Evolutionary conservation across 1,140 invertebrate genomes (phyloP), one percentile per base, ranked within the genome.

Genomic region (Magallana ariakensis): DNA sequence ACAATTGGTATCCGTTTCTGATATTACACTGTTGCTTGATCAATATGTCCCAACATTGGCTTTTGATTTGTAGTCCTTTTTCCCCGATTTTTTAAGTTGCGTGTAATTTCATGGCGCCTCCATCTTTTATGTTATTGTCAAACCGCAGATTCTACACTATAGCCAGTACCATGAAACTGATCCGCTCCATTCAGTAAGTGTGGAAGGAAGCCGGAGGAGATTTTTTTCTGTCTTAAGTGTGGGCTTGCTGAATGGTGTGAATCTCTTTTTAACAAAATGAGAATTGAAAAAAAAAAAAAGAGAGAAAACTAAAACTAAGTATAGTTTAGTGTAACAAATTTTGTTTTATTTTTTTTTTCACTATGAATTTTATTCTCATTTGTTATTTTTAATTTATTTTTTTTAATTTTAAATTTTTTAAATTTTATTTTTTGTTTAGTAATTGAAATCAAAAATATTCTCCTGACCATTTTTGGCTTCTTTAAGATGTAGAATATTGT

Each of bases 151-250:
- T 93, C 91, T 92, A 91, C 90, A 91, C 90, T 83, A 90, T 92
- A 90, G 93, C 91, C 62, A 90, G 91, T 80, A 93, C 93, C 10
- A 88, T 92, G 70, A 88, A 88, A 84, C 90, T 93, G 33, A 85
- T 93, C 82, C 90, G 90, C 81, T 90, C 90, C 90, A 93, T 93
- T 87, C 93, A 93, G 93, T 93, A 92, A 93, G 93, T 93, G 55
- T 46, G 54, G 86, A 75, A 75, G 54, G 86, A 75, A 75, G 66
- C 22, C 66, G 26, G 66, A 75, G 66, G 22, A 46, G 2, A 26
- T 83, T 53, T 87, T n/a, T 55, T 56, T 83, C 33, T 83, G n/a
- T 60, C 19, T 70, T 85, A 60, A 57, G 54, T 85, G 84, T 70
- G 54, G 60, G 33, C 26, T 75, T 54, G 33, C 54, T 85, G 60